These are phyloP conservation scores for Sarcophaga variegata DNA, from an alignment of 2,888 invertebrate species.

Conservation along the genomic window DNA sequence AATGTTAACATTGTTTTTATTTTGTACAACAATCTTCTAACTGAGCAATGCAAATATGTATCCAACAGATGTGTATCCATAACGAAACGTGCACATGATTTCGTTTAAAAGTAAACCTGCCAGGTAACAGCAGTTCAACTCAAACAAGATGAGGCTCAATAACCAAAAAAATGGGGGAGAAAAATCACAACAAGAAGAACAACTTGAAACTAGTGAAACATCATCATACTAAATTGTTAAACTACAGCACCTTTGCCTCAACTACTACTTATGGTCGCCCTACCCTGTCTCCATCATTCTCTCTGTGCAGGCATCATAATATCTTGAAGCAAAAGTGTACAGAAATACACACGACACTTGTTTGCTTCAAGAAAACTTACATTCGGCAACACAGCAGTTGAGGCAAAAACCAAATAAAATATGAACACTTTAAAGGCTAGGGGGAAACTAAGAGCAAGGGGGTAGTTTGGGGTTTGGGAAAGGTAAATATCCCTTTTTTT, in stretches of 20 bases:
- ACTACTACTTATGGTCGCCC: neutral
- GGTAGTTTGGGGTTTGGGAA: neutral
- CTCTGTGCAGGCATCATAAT: neutral
- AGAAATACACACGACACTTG: conserved; percentile 10
- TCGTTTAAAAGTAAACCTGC: conserved; percentile 42
- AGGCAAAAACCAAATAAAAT: neutral
- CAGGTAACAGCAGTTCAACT: neutral
- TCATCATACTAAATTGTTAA: neutral
- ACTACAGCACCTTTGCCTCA: neutral
- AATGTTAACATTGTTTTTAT: conserved; percentile 15
- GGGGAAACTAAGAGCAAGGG: conserved; percentile 18
- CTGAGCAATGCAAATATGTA: conserved; percentile 7
- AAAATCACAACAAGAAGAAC: neutral
- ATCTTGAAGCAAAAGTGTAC: neutral
- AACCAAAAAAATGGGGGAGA: neutral
- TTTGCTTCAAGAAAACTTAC: conserved; percentile 12
- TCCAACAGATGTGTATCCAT: conserved; percentile 11
- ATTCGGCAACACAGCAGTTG: neutral
- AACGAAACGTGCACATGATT: neutral
- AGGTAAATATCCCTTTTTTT: conserved; percentile 67
- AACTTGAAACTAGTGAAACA: neutral
- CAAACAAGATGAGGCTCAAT: neutral
- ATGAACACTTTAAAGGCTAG: conserved; percentile 19
- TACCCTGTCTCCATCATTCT: too few relatives aligned
- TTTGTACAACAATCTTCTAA: conserved; percentile 29